Evolutionary conservation across 1,140 invertebrate species (phyloP), one percentile per base, ranked within the genome.

Genomic region (Pantala flavescens): DNA sequence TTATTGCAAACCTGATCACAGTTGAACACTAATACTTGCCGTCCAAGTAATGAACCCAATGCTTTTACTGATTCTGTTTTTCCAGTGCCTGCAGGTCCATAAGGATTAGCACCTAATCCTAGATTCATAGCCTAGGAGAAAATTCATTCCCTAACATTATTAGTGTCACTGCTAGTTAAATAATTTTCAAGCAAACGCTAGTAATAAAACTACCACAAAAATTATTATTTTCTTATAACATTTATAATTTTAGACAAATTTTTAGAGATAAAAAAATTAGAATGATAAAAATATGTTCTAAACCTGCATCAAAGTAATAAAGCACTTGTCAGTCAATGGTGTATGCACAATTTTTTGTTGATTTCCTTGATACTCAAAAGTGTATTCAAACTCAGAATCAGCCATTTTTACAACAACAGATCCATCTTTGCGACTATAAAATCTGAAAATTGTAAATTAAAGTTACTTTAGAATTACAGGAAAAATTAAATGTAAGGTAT

Each of bases 1-100:
- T 71, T 16, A 43, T n/a, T 75, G 72, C 79, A 82, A 82, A 93
- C 93, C 87, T 99, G 96, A 84, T 98, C 97, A 84, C 97, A 99
- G 83, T 99, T 99, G 84, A 98, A 98, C 16, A 99, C 95, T 23
- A 99, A 84, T 9, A 98, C 97, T 77, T 97, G 89, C 74, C 97
- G 85, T 0, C 96, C 97, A 78, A 98, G 86, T 75, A 97, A 86
- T 14, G 89, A 87, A 19, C 95, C 97, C 0, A 98, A 83, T 19
- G 96, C 95, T 86, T 99, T 99, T 0, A 99, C 95, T 49, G 95
- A 97, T 83, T 98, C 96, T 9, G 97, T 98, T 86, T 99, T 98
- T 0, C 97, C 97, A 0, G 97, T 99, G 74, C 97, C 97, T 77
- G 96, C 96, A 21, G 96, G 96, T n/a, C 98, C 98, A 81, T 98